Conservation (phyloP, 2,797 vertebrate genomes). For the Oreochromis mossambicus region DNA sequence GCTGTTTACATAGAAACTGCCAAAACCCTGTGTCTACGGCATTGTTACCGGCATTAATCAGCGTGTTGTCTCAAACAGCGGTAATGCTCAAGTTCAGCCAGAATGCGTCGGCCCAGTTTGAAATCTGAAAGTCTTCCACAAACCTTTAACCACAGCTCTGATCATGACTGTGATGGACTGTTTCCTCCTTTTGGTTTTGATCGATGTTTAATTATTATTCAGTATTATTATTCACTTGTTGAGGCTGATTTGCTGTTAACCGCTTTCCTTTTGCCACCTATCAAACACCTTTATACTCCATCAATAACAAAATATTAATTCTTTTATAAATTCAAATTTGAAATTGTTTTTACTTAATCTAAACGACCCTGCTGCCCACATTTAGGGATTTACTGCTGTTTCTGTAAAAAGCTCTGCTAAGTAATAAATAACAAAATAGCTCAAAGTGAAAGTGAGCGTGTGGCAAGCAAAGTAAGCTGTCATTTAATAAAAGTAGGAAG, state of each 20-base stretch:
- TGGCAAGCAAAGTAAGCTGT: neutral
- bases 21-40: neutral
- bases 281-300: neutral
- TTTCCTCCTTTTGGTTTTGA: neutral
- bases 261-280: neutral
- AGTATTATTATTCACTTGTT: neutral
- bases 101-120: neutral
- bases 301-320: fast-evolving
- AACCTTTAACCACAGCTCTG: neutral
- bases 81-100: neutral
- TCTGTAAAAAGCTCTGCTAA: neutral
- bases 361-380: neutral
- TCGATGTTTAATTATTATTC: neutral
- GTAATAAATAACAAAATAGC: neutral
- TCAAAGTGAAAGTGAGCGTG: neutral
- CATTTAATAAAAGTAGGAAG: neutral
- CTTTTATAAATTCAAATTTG: neutral
- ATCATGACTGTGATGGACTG: neutral
- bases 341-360: neutral
- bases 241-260: neutral
- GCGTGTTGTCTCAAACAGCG: neutral
- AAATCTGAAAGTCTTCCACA: neutral
- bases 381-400: neutral
- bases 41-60: neutral
- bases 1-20: conserved; percentile 38